phyloP scores from a whole-genome alignment of 2,888 invertebrate genomes.

The Beris chalybata region DNA sequence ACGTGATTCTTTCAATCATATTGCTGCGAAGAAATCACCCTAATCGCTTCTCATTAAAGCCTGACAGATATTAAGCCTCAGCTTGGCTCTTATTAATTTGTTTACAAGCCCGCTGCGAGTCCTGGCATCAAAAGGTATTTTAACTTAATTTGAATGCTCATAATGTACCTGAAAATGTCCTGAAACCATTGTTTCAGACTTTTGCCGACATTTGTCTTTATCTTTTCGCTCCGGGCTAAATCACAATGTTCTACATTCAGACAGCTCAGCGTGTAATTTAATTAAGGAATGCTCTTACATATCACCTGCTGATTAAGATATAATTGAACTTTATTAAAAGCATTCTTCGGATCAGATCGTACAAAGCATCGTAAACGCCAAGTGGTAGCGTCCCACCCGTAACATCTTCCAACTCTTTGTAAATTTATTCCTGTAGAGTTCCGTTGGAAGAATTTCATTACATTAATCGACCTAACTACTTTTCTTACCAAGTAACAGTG shows the following conservation, averaged over 20 bases:
- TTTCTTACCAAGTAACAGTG: no score
- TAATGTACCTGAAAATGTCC: slow-evolving; percentile 4
- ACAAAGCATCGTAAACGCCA: not conserved
- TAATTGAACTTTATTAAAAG: slow-evolving; percentile 44
- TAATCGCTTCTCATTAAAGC: no score
- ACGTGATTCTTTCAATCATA: no score
- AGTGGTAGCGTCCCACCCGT: not conserved
- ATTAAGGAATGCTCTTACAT: slow-evolving; percentile 43
- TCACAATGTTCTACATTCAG: slow-evolving; percentile 25
- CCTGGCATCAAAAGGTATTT: slow-evolving; percentile 7
- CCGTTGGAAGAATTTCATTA: slow-evolving; percentile 35
- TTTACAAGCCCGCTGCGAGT: slow-evolving; percentile 5
- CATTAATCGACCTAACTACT: slow-evolving; percentile 34
- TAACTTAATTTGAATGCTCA: not conserved
- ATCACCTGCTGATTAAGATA: slow-evolving; percentile 44
- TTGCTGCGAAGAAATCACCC: no score
- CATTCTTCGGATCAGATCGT: slow-evolving; percentile 32
- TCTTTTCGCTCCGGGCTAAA: not conserved
- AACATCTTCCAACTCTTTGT: slow-evolving; percentile 23
- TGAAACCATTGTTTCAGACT: not conserved
- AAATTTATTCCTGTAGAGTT: slow-evolving; percentile 22
- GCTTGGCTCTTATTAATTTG: slow-evolving; percentile 20
- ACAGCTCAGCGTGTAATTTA: slow-evolving; percentile 41
- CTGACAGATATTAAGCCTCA: slow-evolving; percentile 9
- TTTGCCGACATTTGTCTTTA: slow-evolving; percentile 10